Conservation (phyloP, 2,797 vertebrate species). For the Trematomus bernacchii region DNA sequence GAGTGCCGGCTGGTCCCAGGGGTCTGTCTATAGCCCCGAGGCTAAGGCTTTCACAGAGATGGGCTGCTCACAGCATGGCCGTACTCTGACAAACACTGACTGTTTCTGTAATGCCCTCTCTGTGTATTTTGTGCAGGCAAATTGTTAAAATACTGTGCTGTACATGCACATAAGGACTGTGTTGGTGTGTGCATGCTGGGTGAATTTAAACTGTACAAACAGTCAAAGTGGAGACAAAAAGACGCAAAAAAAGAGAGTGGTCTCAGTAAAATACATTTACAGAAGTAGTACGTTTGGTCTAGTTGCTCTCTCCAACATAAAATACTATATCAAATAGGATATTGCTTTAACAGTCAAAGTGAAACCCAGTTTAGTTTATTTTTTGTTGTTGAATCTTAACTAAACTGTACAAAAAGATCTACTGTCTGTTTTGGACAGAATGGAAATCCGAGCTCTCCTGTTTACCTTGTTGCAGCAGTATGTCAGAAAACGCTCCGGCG, state of each 20-base stretch:
- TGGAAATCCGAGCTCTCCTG: conserved; percentile 28
- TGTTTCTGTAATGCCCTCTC: conserved; percentile 70
- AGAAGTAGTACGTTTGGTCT: not conserved
- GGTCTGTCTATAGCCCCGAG: conserved; percentile 85
- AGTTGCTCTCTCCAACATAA: not conserved
- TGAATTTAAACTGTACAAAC: conserved; percentile 11
- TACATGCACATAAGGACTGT: conserved; percentile 11
- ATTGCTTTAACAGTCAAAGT: conserved; percentile 26
- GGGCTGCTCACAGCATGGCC: conserved; percentile 82
- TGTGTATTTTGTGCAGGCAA: conserved; percentile 68
- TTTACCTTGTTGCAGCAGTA: conserved; percentile 61
- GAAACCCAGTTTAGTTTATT: conserved; percentile 3
- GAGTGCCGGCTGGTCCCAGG: conserved; percentile 85
- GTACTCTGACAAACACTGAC: conserved; percentile 81
- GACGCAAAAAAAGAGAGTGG: not conserved
- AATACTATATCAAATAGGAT: conserved; percentile 19
- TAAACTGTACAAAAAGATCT: conserved; percentile 1
- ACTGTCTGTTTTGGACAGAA: conserved; percentile 11
- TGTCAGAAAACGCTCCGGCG: conserved; percentile 73
- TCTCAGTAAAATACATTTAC: conserved; percentile 13
- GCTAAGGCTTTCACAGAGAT: conserved; percentile 82
- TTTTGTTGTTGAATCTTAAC: not conserved
- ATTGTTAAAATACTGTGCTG: conserved; percentile 66
- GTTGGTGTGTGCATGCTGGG: conserved; percentile 7
- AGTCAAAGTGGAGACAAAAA: conserved; percentile 7